phyloP scores from a whole-genome alignment of 35 echinoderm and acorn worm genomes.

The Eucidaris tribuloides region DNA sequence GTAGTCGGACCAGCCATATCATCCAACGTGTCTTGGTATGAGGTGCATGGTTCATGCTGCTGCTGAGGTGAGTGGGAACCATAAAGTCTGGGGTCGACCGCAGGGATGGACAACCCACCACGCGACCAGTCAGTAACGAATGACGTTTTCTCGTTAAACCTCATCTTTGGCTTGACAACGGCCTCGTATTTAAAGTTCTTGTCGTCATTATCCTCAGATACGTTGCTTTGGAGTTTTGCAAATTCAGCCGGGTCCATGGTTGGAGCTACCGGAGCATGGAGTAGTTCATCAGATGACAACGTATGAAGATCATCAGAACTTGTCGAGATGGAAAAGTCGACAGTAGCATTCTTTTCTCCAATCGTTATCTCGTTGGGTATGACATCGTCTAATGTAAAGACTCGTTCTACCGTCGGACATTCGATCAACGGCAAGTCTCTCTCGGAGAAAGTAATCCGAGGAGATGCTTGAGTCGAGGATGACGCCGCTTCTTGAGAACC shows the following conservation, averaged over 20 bases:
- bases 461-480: neutral
- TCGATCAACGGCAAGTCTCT: constrained; percentile 1
- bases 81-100: neutral
- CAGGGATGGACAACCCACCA: neutral
- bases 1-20: too few species aligned
- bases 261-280: neutral
- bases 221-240: neutral
- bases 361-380: constrained; percentile 12
- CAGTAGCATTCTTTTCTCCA: too few species aligned
- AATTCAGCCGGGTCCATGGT: neutral
- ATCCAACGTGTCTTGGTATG: too few species aligned
- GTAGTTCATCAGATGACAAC: neutral
- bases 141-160: neutral
- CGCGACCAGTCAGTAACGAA: neutral
- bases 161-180: neutral
- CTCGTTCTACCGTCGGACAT: neutral
- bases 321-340: neutral
- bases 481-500: too few species aligned
- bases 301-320: neutral
- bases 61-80: too few species aligned
- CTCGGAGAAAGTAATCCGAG: neutral
- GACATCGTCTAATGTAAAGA: constrained; percentile 7
- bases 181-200: neutral
- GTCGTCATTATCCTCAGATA: neutral
- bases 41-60: too few species aligned